Conservation (phyloP, 2,888 invertebrate genomes). For the Byasa hedistus region DNA sequence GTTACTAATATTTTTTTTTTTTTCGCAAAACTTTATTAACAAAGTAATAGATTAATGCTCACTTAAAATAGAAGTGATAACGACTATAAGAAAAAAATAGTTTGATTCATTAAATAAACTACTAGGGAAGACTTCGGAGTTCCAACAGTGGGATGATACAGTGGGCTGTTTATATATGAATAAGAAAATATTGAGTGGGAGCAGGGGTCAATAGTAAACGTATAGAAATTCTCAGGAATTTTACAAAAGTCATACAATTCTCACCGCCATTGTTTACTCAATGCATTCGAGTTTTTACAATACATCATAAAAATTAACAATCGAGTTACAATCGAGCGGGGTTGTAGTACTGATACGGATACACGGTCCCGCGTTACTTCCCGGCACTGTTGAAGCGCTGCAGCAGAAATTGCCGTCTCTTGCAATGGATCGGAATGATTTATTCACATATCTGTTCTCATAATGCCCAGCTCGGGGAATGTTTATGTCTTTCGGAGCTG, state of each 20-base stretch:
- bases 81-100: no score
- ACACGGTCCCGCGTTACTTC: slow-evolving; percentile 29
- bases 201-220: neutral
- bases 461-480: slow-evolving; percentile 36
- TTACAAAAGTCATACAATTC: slow-evolving; percentile 2
- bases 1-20: no score
- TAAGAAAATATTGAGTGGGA: no score
- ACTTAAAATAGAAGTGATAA: no score
- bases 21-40: no score
- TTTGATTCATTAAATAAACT: no score
- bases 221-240: neutral
- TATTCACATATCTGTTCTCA: slow-evolving; percentile 50
- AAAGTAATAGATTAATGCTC: no score
- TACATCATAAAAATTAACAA: neutral
- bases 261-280: slow-evolving; percentile 5
- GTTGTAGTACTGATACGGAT: slow-evolving; percentile 17
- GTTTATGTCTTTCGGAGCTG: slow-evolving; percentile 30
- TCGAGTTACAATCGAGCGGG: slow-evolving; percentile 22
- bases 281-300: neutral
- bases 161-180: no score
- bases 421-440: slow-evolving; percentile 52
- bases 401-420: slow-evolving; percentile 50
- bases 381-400: slow-evolving; percentile 31
- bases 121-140: no score
- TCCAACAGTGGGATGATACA: no score